Evolutionary conservation across 2,888 invertebrate species (phyloP), one percentile per base, ranked within the genome.

Genomic region (Diaphora mendica): DNA sequence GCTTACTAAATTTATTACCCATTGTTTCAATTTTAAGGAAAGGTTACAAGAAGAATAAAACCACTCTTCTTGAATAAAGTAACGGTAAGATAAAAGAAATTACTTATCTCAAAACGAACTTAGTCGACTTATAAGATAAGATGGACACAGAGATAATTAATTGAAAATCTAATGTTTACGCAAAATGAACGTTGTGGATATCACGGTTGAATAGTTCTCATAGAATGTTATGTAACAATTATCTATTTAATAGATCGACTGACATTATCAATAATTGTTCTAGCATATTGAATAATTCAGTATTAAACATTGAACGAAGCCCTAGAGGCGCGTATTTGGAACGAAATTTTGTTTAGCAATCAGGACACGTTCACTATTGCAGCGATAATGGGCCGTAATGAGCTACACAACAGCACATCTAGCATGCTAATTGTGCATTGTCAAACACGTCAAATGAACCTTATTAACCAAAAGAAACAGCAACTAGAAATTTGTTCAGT

Each of bases 351-450:
- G 72, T 87, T 93, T 86, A 77, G 79, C 82, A 93, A 87, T 86
- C 94, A 79, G 83, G 79, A 85, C 94, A 93, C 93, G 94, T 91
- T 80, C 87, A 90, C 85, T 89, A 88, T 86, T 83, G 85, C 87
- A 87, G 87, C 87, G 86, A 89, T 94, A 93, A 94, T 92, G 91
- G 91, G 78, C 87, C 77, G 87, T 94, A 94, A 94, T 92, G 91
- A 92, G 90, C 86, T 86, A 79, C 87, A 82, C 78, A 83, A 82
- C 86, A 83, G 82, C 82, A 82, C 90, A 89, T 87, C 88, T 86
- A 86, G 92, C 91, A 93, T 93, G 88, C 86, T 91, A 91, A 92
- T 90, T 88, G 85, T 80, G 82, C 77, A 85, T 84, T 82, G 85
- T 84, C 89, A 88, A 87, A 82, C 82, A 82, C 84, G 80, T 80